phyloP scores from a whole-genome alignment of 2,797 vertebrate species.

The Diplodus puntazzo region DNA sequence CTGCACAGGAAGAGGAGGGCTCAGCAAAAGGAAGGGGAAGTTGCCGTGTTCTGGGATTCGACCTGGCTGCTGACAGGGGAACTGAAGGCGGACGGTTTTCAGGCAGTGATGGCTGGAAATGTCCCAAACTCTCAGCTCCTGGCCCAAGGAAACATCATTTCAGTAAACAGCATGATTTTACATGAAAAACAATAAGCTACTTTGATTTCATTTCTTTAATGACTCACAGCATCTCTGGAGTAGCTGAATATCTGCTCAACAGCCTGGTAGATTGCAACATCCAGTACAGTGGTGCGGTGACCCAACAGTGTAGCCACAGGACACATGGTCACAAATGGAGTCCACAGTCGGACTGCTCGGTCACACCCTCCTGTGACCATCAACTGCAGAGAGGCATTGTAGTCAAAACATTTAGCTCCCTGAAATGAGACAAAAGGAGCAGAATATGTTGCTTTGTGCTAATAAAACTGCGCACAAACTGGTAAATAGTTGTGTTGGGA shows the following conservation, averaged over 20 bases:
- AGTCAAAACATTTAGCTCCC: conserved; percentile 77
- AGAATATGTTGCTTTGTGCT: not conserved
- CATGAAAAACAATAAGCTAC: not conserved
- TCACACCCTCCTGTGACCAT: conserved; percentile 68
- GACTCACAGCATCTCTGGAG: conserved; percentile 76
- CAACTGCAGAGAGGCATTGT: conserved; percentile 63
- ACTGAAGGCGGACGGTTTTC: conserved; percentile 70
- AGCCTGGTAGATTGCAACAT: conserved; percentile 65
- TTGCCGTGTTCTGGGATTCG: conserved; percentile 73
- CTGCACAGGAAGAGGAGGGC: conserved; percentile 49
- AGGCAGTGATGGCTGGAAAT: conserved; percentile 75
- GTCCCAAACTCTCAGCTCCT: conserved; percentile 82
- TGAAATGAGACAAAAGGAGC: conserved; percentile 39
- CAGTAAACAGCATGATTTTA: not conserved
- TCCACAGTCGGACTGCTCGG: conserved; percentile 65
- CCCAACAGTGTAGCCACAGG: conserved; percentile 66
- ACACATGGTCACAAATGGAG: conserved; percentile 54
- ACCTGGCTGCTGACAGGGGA: conserved; percentile 68
- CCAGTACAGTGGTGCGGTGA: conserved; percentile 61
- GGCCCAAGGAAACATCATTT: not conserved
- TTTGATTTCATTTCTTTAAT: not conserved
- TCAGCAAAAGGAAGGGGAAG: conserved; percentile 76
- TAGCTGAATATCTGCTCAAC: conserved; percentile 73
- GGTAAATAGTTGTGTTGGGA: not conserved
- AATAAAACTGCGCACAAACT: not conserved